phyloP scores from a whole-genome alignment of 2,113 vertebrate species.

The Natator depressus region DNA sequence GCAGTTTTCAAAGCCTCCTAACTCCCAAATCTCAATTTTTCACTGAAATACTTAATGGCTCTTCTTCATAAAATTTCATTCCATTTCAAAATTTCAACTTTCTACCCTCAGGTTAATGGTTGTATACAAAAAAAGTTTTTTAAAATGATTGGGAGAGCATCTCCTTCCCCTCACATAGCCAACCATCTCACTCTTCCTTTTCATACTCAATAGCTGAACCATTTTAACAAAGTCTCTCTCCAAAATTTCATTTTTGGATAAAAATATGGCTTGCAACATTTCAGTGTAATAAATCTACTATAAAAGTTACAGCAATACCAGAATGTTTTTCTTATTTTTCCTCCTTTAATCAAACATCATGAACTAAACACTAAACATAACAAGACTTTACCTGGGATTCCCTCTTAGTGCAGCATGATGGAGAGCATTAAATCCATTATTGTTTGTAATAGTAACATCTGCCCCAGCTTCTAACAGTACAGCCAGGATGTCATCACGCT shows the following conservation, averaged over 20 bases:
- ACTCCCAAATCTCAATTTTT: neutral
- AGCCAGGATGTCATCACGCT: slow-evolving; percentile 97
- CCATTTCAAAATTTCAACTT: neutral
- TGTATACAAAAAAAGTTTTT: neutral
- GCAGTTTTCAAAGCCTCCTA: neutral
- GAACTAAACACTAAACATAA: neutral
- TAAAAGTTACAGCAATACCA: neutral
- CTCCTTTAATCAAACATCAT: neutral
- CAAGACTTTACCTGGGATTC: slow-evolving; percentile 91
- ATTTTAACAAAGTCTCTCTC: neutral
- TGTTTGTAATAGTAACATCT: slow-evolving; percentile 99
- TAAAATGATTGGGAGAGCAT: neutral
- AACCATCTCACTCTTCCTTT: neutral
- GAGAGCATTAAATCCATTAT: slow-evolving; percentile 98
- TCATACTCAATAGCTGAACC: neutral
- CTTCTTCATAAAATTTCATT: neutral
- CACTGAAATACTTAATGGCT: neutral
- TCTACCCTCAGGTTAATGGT: neutral
- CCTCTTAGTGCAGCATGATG: slow-evolving; percentile 97
- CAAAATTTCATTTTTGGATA: neutral
- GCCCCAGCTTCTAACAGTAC: slow-evolving; percentile 96
- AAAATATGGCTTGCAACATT: neutral
- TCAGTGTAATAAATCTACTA: neutral
- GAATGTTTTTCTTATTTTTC: neutral
- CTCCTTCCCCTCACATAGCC: neutral